A percentile compares a stretch with the other conserved stretches of the same genome.
These are phyloP conservation scores for Clarias batrachus DNA, from an alignment of 2,113 vertebrate species.

Conservation along the genomic window DNA sequence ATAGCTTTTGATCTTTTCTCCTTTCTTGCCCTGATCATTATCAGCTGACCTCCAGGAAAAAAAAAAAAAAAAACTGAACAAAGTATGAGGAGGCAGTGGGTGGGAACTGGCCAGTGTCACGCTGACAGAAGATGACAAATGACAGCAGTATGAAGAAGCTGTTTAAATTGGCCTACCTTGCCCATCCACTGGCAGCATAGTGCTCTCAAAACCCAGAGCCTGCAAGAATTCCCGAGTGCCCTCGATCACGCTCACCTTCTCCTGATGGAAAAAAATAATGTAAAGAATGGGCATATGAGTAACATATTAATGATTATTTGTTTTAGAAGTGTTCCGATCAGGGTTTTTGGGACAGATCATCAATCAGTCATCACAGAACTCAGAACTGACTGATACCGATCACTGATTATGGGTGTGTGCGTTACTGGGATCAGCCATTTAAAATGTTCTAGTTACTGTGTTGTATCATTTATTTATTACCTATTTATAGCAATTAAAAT, in stretches of 20 bases:
- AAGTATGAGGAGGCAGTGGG: not conserved
- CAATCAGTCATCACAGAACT: too few relatives aligned
- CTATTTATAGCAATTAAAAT: too few relatives aligned
- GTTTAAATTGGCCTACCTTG: constrained; percentile 74
- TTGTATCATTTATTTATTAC: too few relatives aligned
- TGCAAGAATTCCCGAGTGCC: constrained; percentile 84
- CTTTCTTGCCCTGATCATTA: not conserved
- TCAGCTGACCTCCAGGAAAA: not conserved
- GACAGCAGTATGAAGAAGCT: not conserved
- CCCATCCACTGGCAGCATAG: constrained; percentile 72
- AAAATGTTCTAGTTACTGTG: too few relatives aligned
- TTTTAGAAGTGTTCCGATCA: too few relatives aligned
- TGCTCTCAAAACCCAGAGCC: constrained; percentile 83
- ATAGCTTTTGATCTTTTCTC: not conserved
- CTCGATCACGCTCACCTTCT: constrained; percentile 84
- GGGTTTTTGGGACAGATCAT: too few relatives aligned
- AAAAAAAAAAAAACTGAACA: not conserved
- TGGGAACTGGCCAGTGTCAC: not conserved
- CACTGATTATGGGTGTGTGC: too few relatives aligned
- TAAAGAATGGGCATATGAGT: not conserved
- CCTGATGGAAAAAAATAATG: constrained; percentile 65
- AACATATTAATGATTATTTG: not conserved
- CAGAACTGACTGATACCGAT: too few relatives aligned
- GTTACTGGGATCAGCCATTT: too few relatives aligned
- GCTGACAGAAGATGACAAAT: not conserved